These are phyloP conservation scores for Sylvilagus bachmani DNA, from an alignment of 2,113 vertebrate species.

Conservation along the genomic window DNA sequence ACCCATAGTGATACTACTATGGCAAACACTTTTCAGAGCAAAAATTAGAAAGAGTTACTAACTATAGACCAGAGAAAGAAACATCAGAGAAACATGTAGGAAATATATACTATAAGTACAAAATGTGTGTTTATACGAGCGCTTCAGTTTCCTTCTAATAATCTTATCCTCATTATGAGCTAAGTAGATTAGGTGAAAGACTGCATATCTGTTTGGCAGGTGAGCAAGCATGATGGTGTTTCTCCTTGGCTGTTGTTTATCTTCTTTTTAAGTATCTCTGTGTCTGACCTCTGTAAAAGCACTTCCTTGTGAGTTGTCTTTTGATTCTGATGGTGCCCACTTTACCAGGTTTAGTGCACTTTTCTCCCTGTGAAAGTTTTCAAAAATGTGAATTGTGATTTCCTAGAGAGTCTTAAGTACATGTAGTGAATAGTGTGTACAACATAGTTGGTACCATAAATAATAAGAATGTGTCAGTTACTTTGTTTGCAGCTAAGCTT, in stretches of 20 bases:
- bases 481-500: slow-evolving; percentile 45
- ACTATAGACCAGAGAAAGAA: background rate
- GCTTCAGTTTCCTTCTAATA: background rate
- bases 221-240: background rate
- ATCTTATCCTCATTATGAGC: background rate
- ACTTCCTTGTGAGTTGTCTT: background rate
- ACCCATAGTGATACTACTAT: background rate
- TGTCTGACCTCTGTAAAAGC: background rate
- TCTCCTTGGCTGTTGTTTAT: background rate
- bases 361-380: slow-evolving; percentile 22
- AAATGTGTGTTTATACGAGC: background rate
- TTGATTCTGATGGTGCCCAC: background rate
- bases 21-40: slow-evolving; percentile 40
- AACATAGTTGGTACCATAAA: background rate
- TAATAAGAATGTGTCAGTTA: slow-evolving; percentile 29
- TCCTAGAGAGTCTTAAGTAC: background rate
- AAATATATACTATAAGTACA: background rate
- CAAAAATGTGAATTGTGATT: background rate
- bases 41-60: background rate
- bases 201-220: background rate
- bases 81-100: background rate
- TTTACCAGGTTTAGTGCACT: background rate
- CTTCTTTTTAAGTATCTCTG: background rate
- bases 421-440: background rate
- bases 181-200: background rate